Conservation (phyloP, 2,888 invertebrate species). For the Oeneis ivallda region DNA sequence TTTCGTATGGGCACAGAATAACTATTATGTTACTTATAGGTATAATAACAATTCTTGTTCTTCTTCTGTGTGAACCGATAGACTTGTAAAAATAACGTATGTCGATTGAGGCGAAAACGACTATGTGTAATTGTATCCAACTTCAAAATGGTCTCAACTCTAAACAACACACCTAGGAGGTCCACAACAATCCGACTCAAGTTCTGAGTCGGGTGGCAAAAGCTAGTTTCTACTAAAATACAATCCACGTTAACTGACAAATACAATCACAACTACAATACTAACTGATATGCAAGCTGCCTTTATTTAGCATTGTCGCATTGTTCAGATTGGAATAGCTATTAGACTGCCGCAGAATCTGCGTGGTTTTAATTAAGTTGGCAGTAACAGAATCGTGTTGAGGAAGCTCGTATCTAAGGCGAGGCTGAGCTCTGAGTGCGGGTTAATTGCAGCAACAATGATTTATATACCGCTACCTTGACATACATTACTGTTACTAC, state of each 20-base stretch:
- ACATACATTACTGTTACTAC: conserved; percentile 22
- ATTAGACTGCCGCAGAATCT: conserved; percentile 35
- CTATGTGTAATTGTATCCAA: no score
- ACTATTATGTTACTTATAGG: no score
- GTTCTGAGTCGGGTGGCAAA: neutral
- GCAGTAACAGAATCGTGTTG: conserved; percentile 46
- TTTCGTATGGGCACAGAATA: no score
- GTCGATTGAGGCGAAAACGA: no score
- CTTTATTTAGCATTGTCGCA: conserved; percentile 24
- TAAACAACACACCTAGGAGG: neutral
- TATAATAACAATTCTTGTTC: no score
- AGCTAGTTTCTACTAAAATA: neutral
- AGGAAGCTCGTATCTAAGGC: conserved; percentile 28
- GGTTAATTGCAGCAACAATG: conserved; percentile 49
- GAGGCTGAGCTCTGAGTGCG: conserved; percentile 20
- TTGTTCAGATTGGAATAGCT: conserved; percentile 32
- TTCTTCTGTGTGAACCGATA: no score
- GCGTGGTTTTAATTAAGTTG: conserved; percentile 54
- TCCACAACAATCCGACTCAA: neutral
- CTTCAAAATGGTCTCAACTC: no score
- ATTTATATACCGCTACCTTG: conserved; percentile 47
- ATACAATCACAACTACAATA: conserved; percentile 12
- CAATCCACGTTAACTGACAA: conserved; percentile 13
- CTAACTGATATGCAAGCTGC: conserved; percentile 9
- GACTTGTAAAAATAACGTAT: no score